Evolutionary conservation across 1,140 invertebrate genomes (phyloP).

Genomic region (Uloborus diversus): DNA sequence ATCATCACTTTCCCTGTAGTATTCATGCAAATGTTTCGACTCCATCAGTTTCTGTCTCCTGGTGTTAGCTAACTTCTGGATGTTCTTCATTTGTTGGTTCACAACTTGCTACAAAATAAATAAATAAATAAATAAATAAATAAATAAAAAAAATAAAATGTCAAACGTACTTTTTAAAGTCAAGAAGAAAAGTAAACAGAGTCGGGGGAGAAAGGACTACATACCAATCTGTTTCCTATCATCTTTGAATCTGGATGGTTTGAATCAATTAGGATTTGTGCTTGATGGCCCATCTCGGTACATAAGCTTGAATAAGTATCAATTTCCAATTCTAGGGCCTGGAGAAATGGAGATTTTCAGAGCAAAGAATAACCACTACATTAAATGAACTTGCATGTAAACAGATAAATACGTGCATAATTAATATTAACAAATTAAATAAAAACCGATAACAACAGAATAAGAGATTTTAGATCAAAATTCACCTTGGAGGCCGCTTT

Average conservation of each 20-base stretch:
- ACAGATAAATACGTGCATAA: no score
- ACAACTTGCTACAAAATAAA: constrained; percentile 64
- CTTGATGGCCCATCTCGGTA: constrained; percentile 89
- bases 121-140: no score
- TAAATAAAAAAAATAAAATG: no score
- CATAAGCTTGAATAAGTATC: constrained; percentile 94
- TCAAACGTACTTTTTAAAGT: no score
- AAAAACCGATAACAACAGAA: no score
- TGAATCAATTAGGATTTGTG: constrained; percentile 77
- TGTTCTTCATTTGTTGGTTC: constrained; percentile 78
- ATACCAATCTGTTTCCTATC: constrained; percentile 78
- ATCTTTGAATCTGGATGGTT: constrained; percentile 79
- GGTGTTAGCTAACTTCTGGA: constrained; percentile 82
- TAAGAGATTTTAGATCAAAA: no score
- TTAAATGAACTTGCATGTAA: no score
- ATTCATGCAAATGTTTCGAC: constrained; percentile 91
- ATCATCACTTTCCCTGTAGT: constrained; percentile 88
- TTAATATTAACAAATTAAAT: no score
- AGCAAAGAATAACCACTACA: no score
- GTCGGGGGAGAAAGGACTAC: no score
- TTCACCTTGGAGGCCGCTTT: no score
- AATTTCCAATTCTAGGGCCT: constrained; percentile 89
- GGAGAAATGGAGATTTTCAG: no score
- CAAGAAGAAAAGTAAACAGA: constrained; percentile 62
- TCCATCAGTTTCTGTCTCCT: constrained; percentile 87